Base-by-base conservation (phyloP, 2,797 vertebrate species). In the Sebastes variabilis region DNA sequence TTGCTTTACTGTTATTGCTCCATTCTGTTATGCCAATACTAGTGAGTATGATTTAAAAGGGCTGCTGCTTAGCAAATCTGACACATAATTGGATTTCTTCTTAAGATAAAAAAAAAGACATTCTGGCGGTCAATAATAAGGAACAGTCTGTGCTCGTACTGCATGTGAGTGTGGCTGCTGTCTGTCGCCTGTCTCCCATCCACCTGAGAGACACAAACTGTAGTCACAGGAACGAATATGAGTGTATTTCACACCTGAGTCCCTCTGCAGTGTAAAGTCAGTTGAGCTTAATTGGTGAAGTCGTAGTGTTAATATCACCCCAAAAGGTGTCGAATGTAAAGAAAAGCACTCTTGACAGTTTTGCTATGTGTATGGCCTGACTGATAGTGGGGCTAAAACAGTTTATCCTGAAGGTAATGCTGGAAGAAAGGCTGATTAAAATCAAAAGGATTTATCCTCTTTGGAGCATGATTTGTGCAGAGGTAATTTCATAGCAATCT, bases 51-150 rank as follows among this genome's bases (percentile, higher is more conserved):
- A 87, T 83, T 80, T 82, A 25, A 82, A 81, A 76, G 61, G 8
- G 42, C 66, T 30, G 68, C 24, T 72, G 52, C 59, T 79, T 72
- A 12, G 42, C 71, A 71, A 79, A 59, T 84, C 75, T 81, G 81
- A 80, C 46, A 86, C 67, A 68, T 85, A 84, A 89, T 78, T 90
- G 85, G 86, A 88, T 91, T 88, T 87, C 29, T 69, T 85, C 56
- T 75, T 42, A 58, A 69, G 82, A 80, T 82, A 65, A 62, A 81
- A 78, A 66, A 73, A 66, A 73, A 49, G 10, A 70, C 46, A n/a
- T 13, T 85, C 29, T 61, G 58, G 12, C 1, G 9, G 70, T 77
- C 85, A 76, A 52, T 87, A 82, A 87, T 81, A 71, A 66, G 69
- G 72, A 79, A 66, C 77, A 66, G 58, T 46, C 54, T 90, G 68